Evolutionary conservation across 2,888 invertebrate species (phyloP), one percentile per base, ranked within the genome.

Genomic region (Tolmerus cingulatus): DNA sequence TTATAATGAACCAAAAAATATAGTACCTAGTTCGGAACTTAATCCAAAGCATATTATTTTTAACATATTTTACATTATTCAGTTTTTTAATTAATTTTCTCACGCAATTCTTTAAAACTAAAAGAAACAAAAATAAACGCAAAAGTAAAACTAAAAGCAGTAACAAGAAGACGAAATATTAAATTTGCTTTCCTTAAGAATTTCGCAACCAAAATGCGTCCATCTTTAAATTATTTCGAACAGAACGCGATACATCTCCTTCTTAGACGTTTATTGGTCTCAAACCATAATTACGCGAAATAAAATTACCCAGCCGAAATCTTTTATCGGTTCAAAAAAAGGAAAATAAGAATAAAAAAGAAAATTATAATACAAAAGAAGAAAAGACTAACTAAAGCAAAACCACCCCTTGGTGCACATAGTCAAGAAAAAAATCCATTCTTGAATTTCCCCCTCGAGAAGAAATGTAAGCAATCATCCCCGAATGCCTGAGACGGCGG

Each of bases 381-480:
- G 19, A 23, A 66, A 66, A 66, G 66, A 27, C 79, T 30, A 2
- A 27, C 79, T 30, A 2, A 30, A 76, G n/a, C 37, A n/a, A 55
- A 79, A 27, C 16, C 51, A 23, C 16, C 79, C 79, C 79, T 51
- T 79, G 14, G 66, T 46, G 30, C 30, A 46, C 16, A 79, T 30
- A 79, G 30, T 23, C 43, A 12, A 43, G 43, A 51, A 46, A 79
- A 81, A 81, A 51, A 46, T 16, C 5, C 81, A 81, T 51, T 37
- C 57, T 55, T 30, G 40, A 30, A 51, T 46, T 40, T 27, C 55
- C 30, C 23, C 30, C 46, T 55, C 37, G 12, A 84, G 34, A 43
- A 57, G 43, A 14, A 57, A 85, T 57, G 27, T 74, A 85, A 82
- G 82, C 34, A 82, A 81, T 27, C 43, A 27, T 51, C 46, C 51